Evolutionary conservation across 2,888 invertebrate species (phyloP).

Genomic region (Melitaea athalia): DNA sequence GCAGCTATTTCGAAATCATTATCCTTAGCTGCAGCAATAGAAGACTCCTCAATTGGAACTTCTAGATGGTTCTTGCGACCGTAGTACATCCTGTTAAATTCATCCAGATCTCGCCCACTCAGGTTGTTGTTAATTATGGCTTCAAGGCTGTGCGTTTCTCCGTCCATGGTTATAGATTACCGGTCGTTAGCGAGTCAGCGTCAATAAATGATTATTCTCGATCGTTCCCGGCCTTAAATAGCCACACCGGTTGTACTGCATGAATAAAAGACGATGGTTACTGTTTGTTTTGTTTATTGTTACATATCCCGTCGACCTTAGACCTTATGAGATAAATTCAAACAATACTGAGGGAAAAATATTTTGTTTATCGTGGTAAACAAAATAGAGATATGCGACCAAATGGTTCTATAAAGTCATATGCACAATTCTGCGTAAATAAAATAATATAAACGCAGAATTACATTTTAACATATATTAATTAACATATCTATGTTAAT

Average conservation of each 20-base stretch:
- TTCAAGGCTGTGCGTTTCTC: slow-evolving; percentile 73
- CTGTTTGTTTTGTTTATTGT: slow-evolving; percentile 55
- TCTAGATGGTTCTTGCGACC: slow-evolving; percentile 68
- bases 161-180: slow-evolving; percentile 55
- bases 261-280: slow-evolving; percentile 48
- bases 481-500: too few species aligned
- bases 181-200: slow-evolving; percentile 43
- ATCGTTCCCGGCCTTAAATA: slow-evolving; percentile 59
- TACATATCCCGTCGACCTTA: slow-evolving; percentile 61
- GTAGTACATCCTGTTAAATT: slow-evolving; percentile 75
- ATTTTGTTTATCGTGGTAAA: slow-evolving; percentile 53
- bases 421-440: slow-evolving; percentile 10
- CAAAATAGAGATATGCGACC: slow-evolving; percentile 14
- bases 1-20: slow-evolving; percentile 80
- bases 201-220: slow-evolving; percentile 51
- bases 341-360: slow-evolving; percentile 61
- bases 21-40: slow-evolving; percentile 79
- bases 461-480: neutral
- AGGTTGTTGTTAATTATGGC: slow-evolving; percentile 71
- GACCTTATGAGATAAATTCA: slow-evolving; percentile 62
- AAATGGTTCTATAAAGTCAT: slow-evolving; percentile 18
- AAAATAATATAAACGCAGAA: neutral
- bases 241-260: slow-evolving; percentile 48
- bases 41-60: slow-evolving; percentile 70
- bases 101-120: slow-evolving; percentile 68